Evolutionary conservation across 2,113 vertebrate genomes (phyloP), one percentile per base, ranked within the genome.

Genomic region (Ceyx cyanopectus): DNA sequence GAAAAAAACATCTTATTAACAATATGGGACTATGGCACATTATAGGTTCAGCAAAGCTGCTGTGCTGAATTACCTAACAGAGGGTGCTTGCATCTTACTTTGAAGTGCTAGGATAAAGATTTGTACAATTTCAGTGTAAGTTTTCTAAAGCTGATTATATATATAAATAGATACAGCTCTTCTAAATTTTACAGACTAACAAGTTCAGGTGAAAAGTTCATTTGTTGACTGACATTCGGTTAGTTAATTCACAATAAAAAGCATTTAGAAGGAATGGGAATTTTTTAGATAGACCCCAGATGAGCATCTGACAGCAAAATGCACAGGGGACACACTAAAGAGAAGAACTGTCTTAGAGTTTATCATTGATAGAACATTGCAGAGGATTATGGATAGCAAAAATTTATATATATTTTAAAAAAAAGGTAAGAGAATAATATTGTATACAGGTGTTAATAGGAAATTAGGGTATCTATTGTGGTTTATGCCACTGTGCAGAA

Each of bases 61-160:
- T 84, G 11, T 22, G 21, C 37, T 58, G 32, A 58, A 72, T 60
- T 45, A 81, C 30, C 14, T 58, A 30, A 77, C 2, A 54, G 22
- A 11, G 66, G 12, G 19, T 46, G 32, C 50, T 86, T 53, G 14
- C 15, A 45, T 0, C 50, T 86, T 48, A 12, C 15, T 40, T 0
- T 50, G n/a, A 86, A 93, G 14, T 46, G 27, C 23, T 50, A 62
- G 65, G 12, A 58, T 41, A 81, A 14, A 91, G 27, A 3, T 60
- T 87, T 87, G 37, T 51, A 60, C 43, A 65, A 21, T 53, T 66
- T 83, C 43, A 14, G 48, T 14, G 5, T 24, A 68, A 24, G 19
- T 62, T 83, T 85, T 58, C 57, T 87, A 50, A 63, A 67, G 32
- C 2, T 66, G 20, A 27, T 62, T 90, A 78, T 72, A 48, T 78